phyloP scores from a whole-genome alignment of 2,113 vertebrate species.

The Arothron firmamentum region DNA sequence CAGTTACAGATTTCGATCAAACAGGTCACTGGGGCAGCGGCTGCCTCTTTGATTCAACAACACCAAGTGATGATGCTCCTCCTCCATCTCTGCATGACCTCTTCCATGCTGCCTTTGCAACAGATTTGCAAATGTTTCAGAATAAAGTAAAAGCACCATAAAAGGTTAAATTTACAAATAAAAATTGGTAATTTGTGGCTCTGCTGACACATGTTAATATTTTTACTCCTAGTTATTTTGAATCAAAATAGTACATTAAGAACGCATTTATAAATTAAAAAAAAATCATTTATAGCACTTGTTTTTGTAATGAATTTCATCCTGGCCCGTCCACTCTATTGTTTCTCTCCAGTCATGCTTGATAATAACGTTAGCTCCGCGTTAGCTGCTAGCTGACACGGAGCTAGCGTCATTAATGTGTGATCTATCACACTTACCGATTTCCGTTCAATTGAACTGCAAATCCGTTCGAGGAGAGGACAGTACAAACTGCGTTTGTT shows the following conservation, averaged over 20 bases:
- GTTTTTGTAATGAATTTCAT: slow-evolving; percentile 10
- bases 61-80: slow-evolving; percentile 32
- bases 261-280: too few relatives aligned
- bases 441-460: slow-evolving; percentile 18
- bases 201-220: too few relatives aligned
- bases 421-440: slow-evolving; percentile 46
- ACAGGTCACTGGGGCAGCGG: slow-evolving; percentile 43
- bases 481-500: neutral
- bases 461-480: slow-evolving; percentile 2
- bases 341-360: slow-evolving; percentile 45
- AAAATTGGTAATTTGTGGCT: too few relatives aligned
- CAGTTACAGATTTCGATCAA: slow-evolving; percentile 12
- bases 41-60: too few relatives aligned
- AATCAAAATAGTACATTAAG: too few relatives aligned
- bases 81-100: neutral
- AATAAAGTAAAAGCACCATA: too few relatives aligned
- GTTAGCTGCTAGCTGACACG: slow-evolving; percentile 20
- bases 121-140: too few relatives aligned
- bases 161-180: too few relatives aligned
- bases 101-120: neutral
- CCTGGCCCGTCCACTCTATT: slow-evolving; percentile 49
- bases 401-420: neutral
- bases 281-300: too few relatives aligned
- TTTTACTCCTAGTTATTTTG: too few relatives aligned
- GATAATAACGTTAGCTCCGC: slow-evolving; percentile 6